These are phyloP conservation scores for Porites rus DNA, from an alignment of 92 coral and sea anemone genomes.

Conservation along the genomic window DNA sequence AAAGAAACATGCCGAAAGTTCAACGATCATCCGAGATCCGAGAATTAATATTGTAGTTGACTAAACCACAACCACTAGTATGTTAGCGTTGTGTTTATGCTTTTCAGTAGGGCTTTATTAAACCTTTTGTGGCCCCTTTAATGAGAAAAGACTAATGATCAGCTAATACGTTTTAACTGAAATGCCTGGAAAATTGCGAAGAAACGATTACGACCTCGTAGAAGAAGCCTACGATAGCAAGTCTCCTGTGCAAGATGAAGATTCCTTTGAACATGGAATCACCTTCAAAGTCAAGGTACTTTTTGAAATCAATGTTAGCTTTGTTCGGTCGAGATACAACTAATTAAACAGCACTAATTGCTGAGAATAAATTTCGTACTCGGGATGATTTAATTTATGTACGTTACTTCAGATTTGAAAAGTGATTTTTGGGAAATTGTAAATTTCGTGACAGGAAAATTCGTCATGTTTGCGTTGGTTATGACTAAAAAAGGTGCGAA, in stretches of 20 bases:
- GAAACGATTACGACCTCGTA: constrained; percentile 89
- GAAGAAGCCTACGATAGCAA: constrained; percentile 93
- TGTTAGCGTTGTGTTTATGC: constrained; percentile 7
- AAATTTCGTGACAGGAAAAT: constrained; percentile 4
- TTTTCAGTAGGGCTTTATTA: constrained; percentile 11
- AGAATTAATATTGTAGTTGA: background rate
- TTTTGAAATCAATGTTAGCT: too few relatives aligned
- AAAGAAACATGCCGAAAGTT: background rate
- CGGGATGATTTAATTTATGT: background rate
- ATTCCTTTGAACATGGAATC: constrained; percentile 96
- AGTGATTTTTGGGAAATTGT: background rate
- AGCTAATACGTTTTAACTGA: background rate
- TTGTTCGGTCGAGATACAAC: background rate
- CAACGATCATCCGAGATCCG: background rate
- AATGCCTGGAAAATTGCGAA: constrained; percentile 89
- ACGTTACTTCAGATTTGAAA: constrained; percentile 17
- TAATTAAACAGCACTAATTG: background rate
- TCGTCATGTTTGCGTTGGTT: constrained; percentile 2
- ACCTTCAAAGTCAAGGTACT: constrained; percentile 92
- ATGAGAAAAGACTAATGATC: constrained; percentile 14
- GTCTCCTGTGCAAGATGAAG: constrained; percentile 90
- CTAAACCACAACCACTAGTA: background rate
- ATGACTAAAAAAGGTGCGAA: constrained; percentile 8
- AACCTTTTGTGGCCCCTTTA: constrained; percentile 12
- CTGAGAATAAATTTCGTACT: background rate